Percentiles rank a stretch among this genome's conserved stretches.
Evolutionary conservation across 2,888 invertebrate genomes (phyloP).

Genomic region (Athalia circularis): DNA sequence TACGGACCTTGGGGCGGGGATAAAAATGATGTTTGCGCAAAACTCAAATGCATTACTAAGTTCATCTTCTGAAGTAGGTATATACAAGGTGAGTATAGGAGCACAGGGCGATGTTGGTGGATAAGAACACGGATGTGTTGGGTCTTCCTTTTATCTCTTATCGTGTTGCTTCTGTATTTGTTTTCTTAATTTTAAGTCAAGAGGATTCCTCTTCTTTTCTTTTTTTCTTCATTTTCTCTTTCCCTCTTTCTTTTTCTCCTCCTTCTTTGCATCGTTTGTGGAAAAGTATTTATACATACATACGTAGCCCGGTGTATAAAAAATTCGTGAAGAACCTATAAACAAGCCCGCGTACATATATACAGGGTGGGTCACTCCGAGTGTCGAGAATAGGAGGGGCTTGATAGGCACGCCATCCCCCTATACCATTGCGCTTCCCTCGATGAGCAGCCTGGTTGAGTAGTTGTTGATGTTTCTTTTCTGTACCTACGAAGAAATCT

Average conservation of each 20-base stretch:
- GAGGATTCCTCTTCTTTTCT: constrained; percentile 24
- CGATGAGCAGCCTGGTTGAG: no score
- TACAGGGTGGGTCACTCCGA: no score
- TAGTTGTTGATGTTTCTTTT: no score
- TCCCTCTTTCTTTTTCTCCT: neutral
- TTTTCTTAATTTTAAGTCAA: constrained; percentile 59
- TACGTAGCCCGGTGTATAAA: neutral
- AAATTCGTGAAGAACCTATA: no score
- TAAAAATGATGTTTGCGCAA: constrained; percentile 74
- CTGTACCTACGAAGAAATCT: no score
- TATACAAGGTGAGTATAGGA: neutral
- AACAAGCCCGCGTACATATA: no score
- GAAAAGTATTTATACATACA: neutral
- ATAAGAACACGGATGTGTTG: constrained; percentile 21
- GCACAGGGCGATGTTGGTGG: neutral
- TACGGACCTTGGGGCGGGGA: constrained; percentile 62
- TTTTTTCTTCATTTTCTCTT: neutral
- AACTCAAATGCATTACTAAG: constrained; percentile 74
- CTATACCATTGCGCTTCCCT: no score
- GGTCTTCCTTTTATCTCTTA: constrained; percentile 71
- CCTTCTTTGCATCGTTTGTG: neutral
- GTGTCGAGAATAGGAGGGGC: no score
- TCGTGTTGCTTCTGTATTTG: constrained; percentile 61
- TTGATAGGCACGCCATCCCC: no score
- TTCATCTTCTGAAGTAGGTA: constrained; percentile 71